phyloP scores from a whole-genome alignment of 2,113 vertebrate species.

The Charina bottae region DNA sequence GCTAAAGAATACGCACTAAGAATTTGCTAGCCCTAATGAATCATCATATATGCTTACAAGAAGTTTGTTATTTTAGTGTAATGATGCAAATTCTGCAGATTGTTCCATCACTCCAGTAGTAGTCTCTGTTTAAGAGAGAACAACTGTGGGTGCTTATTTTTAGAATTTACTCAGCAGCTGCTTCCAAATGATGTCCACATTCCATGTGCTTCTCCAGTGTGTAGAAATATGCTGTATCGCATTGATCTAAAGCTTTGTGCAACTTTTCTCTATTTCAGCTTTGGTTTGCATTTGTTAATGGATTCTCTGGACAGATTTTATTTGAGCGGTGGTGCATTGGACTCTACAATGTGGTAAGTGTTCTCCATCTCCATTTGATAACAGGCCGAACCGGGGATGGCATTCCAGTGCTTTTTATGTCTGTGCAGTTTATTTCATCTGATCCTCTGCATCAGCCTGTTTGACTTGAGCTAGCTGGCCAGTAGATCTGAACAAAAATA shows the following conservation, averaged over 20 bases:
- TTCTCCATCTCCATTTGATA: constrained; percentile 35
- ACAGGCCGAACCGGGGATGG: constrained; percentile 4
- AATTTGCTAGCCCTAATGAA: not conserved
- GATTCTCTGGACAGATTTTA: constrained; percentile 98
- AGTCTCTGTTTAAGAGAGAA: constrained; percentile 36
- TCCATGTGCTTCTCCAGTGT: constrained; percentile 47
- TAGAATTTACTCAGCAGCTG: constrained; percentile 55
- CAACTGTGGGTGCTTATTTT: constrained; percentile 44
- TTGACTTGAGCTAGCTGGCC: not conserved
- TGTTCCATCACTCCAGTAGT: not conserved
- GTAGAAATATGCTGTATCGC: constrained; percentile 60
- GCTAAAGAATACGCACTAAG: constrained; percentile 1
- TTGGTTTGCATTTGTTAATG: constrained; percentile 99
- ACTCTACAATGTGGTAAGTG: constrained; percentile 98
- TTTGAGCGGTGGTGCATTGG: constrained; percentile 99
- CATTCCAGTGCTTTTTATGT: constrained; percentile 62
- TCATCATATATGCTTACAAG: constrained; percentile 27
- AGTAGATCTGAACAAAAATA: not conserved
- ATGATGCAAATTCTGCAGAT: constrained; percentile 19
- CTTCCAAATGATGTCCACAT: constrained; percentile 67
- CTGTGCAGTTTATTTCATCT: constrained; percentile 55
- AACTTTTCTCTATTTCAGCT: constrained; percentile 85
- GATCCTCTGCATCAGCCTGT: constrained; percentile 38
- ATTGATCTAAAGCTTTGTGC: constrained; percentile 72
- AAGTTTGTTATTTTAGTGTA: not conserved